A percentile compares a stretch with the other conserved stretches of the same genome.
Evolutionary conservation across 2,113 vertebrate genomes (phyloP).

Genomic region (Cheirogaleus medius): DNA sequence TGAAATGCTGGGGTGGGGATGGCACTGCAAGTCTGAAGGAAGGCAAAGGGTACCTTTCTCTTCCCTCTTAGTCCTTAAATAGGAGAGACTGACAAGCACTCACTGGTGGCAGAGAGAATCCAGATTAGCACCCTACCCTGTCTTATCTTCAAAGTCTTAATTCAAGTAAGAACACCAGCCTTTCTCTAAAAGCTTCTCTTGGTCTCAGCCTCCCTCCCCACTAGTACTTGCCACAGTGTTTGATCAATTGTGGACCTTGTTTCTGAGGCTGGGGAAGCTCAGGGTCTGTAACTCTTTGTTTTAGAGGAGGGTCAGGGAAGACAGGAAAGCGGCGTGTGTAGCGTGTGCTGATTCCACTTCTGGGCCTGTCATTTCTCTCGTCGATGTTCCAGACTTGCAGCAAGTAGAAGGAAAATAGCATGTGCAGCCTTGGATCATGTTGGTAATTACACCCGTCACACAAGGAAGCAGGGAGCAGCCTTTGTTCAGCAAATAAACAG

Average conservation of each 20-base stretch:
- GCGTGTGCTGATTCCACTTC: not conserved
- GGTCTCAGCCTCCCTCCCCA: not conserved
- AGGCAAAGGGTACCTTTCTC: not conserved
- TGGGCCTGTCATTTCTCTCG: not conserved
- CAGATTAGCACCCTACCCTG: not conserved
- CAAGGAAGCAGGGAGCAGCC: not conserved
- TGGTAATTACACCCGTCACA: not conserved
- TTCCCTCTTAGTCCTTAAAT: not conserved
- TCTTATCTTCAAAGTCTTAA: not conserved
- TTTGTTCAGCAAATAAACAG: slow-evolving; percentile 54
- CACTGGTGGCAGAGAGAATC: not conserved
- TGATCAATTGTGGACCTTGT: not conserved
- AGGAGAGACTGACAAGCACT: not conserved
- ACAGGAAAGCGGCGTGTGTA: not conserved
- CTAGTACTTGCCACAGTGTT: not conserved
- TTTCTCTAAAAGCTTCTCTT: not conserved
- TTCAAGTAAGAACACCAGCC: not conserved
- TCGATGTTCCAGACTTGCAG: not conserved
- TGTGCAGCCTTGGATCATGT: not conserved
- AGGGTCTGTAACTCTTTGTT: not conserved
- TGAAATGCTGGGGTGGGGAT: not conserved
- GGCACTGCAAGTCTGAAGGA: not conserved
- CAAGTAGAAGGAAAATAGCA: slow-evolving; percentile 7
- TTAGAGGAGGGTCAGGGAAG: not conserved
- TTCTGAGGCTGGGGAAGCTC: not conserved